Percentiles rank a stretch among this genome's conserved stretches.
phyloP scores from a whole-genome alignment of 2,113 vertebrate species.

The Gymnobelideus leadbeateri region DNA sequence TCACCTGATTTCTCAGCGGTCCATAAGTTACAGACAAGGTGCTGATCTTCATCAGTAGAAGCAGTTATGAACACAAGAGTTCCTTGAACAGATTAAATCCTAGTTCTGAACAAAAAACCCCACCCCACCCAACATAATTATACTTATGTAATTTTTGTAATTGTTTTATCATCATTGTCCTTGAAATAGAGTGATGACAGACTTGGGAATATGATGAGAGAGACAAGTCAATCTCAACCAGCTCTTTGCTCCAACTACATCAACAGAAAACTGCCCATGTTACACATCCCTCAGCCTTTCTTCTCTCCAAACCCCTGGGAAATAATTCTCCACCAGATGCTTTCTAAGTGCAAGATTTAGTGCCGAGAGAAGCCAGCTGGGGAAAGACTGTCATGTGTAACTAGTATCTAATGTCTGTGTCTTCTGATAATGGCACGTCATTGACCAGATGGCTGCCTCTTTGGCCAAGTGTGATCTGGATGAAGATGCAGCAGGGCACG shows the following conservation, averaged over 20 bases:
- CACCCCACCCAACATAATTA: background rate
- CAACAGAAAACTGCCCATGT: background rate
- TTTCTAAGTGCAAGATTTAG: conserved; percentile 46
- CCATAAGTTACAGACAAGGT: background rate
- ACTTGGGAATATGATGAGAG: background rate
- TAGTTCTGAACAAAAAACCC: background rate
- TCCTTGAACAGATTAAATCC: background rate
- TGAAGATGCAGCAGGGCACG: conserved; percentile 46
- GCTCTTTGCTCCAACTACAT: background rate
- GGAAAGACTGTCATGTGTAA: conserved; percentile 40
- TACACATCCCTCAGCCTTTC: background rate
- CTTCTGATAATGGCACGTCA: conserved; percentile 22
- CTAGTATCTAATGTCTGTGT: conserved; percentile 29
- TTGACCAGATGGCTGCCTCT: conserved; percentile 64
- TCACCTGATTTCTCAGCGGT: background rate
- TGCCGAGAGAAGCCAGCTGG: conserved; percentile 26
- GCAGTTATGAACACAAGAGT: background rate
- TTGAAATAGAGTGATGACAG: background rate
- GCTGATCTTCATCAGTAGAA: background rate
- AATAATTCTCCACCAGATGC: conserved; percentile 26
- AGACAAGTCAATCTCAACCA: background rate
- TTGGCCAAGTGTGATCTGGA: conserved; percentile 39
- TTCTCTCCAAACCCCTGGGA: background rate
- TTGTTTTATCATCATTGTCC: background rate
- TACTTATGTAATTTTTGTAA: background rate